Evolutionary conservation across 2,797 vertebrate species (phyloP).

Genomic region (Gephyroberyx darwinii): DNA sequence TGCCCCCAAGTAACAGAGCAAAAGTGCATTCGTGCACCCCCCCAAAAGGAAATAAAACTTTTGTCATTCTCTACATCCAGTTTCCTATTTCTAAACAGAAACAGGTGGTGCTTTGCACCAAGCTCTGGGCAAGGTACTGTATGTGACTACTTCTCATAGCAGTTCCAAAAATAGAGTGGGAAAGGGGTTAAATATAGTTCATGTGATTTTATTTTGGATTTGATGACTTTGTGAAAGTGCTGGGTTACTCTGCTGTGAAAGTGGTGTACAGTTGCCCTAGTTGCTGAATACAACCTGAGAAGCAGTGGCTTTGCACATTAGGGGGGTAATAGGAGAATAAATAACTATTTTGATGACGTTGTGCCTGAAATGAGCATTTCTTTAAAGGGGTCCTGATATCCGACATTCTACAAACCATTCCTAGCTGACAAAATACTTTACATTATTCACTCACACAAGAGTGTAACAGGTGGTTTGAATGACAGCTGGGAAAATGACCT

Average conservation of each 20-base stretch:
- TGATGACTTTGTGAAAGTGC: conserved; percentile 78
- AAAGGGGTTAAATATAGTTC: conserved; percentile 77
- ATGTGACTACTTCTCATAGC: conserved; percentile 58
- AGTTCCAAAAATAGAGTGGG: conserved; percentile 74
- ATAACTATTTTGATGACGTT: conserved; percentile 59
- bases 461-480: conserved; percentile 66
- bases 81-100: conserved; percentile 65
- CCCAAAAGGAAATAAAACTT: conserved; percentile 9
- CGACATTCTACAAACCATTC: conserved; percentile 42
- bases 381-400: conserved; percentile 19
- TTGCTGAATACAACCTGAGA: conserved; percentile 61
- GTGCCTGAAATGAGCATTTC: conserved; percentile 49
- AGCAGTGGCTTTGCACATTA: conserved; percentile 68
- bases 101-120: conserved; percentile 59
- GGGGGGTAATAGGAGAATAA: conserved; percentile 66
- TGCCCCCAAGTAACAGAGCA: too few relatives aligned
- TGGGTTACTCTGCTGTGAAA: conserved; percentile 70
- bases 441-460: conserved; percentile 32
- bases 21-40: neutral
- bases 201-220: conserved; percentile 77
- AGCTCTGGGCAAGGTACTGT: conserved; percentile 36
- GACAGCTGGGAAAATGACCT: conserved; percentile 87
- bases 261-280: conserved; percentile 61
- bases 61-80: conserved; percentile 33
- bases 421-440: conserved; percentile 7